Base-by-base conservation (phyloP, 2,113 vertebrate genomes). In the Phyllopteryx taeniolatus region DNA sequence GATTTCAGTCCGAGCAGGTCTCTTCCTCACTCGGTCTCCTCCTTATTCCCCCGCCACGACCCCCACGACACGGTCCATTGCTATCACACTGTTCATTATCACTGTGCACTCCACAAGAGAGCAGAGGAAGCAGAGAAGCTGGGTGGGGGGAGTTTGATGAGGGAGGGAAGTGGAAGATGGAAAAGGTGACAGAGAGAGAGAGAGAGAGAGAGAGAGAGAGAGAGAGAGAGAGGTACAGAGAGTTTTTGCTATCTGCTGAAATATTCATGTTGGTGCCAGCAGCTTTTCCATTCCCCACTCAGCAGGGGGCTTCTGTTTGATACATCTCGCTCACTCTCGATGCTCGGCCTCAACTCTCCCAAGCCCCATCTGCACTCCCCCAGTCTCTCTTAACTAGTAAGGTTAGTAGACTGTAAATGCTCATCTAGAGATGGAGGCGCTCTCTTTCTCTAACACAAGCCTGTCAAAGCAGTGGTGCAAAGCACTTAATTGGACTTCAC, bases 201-300 rank as follows among this genome's bases (percentile, higher is more conserved):
- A 79, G 74, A 72, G 33, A 77, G 53, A 83, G 83, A 79, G 67
- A 86, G 77, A 84, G 78, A 44, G 49, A 65, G 69, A 71, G 17
- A 70, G 64, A 68, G 49, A 61, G 65, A 67, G 56, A 54, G 77
- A 64, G 68, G 85, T 86, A 89, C 87, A 91, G 88, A 92, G 90
- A 89, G 91, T 89, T 90, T 83, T 73, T 86, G 91, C 90, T 84
- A 87, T 90, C 91, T 94, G 91, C 92, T 94, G 91, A 94, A 94
- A 94, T 91, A 92, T 93, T 92, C 90, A 94, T 93, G 92, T 89
- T 89, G 88, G 88, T 94, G 92, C 92, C 92, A 93, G 93, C 91
- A 91, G 89, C 91, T 90, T 88, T 89, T 90, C 92, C 90, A 92
- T 92, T 93, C 91, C 89, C 88, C 71, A 74, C 92, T 91, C 92